Evolutionary conservation across 2,113 vertebrate genomes (phyloP), one percentile per base, ranked within the genome.

Genomic region (Neolamprologus hecqui): DNA sequence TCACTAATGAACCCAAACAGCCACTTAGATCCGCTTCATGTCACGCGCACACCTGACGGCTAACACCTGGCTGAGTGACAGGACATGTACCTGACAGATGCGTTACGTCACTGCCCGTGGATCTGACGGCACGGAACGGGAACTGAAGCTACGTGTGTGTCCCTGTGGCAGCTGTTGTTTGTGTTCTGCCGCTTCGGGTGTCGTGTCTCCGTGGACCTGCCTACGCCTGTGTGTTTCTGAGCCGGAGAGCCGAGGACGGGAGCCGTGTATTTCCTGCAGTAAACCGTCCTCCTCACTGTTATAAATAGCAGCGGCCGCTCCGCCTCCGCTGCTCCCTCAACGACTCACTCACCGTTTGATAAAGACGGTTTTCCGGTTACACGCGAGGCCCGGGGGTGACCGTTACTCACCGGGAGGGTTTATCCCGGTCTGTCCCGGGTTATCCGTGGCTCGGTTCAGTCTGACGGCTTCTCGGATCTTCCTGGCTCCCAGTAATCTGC

Each of bases 401-500:
- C 3, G 7, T 13, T 42, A 93, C 94, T 92, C 86, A 95, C 94
- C 89, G 85, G 86, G 81, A 49, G 33, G 77, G 55, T 13, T 8
- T 10, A 28, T 82, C 93, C 88, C 90, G 89, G 90, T 86, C 60
- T 7, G 85, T 51, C 73, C 91, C 84, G 86, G 65, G 77, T 63
- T 55, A 10, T 88, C 35, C 65, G 45, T 51, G 82, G 86, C 63
- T 93, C 87, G 90, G 65, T 90, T 95, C 89, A 95, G 84, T 83
- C 60, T 86, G 88, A 90, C 84, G 31, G 42, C 26, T 31, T 84
- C 51, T 70, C 65, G 49, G 79, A 3, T 88, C 82, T 54, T 77
- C 80, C 60, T 45, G 70, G n/a, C 94, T 95, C 94, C 93, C 94
- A 94, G 87, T 92, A 94, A 92, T 94, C 94, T 81, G 93, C 93